phyloP scores from a whole-genome alignment of 2,113 vertebrate species.

The Onychostruthus taczanowskii region DNA sequence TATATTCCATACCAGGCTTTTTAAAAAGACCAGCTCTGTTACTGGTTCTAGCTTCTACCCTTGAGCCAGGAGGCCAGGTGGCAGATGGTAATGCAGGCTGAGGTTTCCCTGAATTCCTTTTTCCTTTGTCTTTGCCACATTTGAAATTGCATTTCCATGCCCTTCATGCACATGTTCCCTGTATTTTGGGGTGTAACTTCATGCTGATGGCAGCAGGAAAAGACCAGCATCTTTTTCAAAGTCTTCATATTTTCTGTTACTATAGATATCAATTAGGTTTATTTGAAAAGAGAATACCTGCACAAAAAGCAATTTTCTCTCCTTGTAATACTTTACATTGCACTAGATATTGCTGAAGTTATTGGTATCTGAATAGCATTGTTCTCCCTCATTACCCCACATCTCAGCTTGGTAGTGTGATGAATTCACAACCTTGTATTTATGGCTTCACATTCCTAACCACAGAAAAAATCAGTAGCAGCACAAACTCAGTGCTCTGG shows the following conservation, averaged over 20 bases:
- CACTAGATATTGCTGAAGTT: neutral
- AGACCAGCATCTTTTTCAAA: neutral
- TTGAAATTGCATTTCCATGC: neutral
- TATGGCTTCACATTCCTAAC: neutral
- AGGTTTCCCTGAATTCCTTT: neutral
- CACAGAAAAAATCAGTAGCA: neutral
- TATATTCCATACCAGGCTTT: neutral
- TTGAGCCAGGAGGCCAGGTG: neutral
- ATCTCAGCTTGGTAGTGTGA: neutral
- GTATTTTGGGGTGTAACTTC: neutral
- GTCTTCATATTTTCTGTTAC: neutral
- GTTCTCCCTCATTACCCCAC: neutral
- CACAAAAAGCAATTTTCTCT: neutral
- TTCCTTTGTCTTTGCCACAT: neutral
- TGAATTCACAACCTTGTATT: neutral
- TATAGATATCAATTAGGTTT: neutral
- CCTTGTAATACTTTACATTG: neutral
- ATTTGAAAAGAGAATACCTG: neutral
- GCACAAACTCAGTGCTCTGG: neutral
- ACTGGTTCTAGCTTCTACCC: neutral
- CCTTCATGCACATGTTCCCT: neutral
- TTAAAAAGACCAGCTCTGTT: neutral
- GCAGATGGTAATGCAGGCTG: neutral
- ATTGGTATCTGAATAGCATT: neutral
- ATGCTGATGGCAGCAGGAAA: neutral